phyloP scores from a whole-genome alignment of 1,140 invertebrate genomes.

The Eurytemora carolleeae region DNA sequence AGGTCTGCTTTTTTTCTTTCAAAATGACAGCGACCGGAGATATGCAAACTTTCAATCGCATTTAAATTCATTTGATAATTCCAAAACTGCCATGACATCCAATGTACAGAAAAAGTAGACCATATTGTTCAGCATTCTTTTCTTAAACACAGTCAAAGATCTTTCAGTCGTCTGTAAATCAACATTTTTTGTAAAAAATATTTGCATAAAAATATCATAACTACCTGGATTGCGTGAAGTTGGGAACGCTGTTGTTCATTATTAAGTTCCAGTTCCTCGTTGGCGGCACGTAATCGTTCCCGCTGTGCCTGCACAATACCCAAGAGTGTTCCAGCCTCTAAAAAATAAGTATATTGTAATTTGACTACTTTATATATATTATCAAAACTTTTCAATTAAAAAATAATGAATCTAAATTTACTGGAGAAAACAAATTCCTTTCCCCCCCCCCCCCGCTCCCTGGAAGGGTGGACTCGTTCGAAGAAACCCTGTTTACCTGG shows the following conservation, averaged over 20 bases:
- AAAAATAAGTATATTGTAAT: not conserved
- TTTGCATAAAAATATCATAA: not conserved
- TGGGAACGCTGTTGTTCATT: not conserved
- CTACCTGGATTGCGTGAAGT: not conserved
- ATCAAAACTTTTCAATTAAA: not conserved
- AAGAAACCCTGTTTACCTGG: not conserved
- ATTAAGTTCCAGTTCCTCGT: not conserved
- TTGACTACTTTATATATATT: not conserved
- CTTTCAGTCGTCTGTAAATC: not conserved
- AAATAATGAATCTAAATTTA: not conserved
- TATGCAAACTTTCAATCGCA: too few species aligned
- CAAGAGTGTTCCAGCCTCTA: not conserved
- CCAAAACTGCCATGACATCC: not conserved
- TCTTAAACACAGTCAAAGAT: not conserved
- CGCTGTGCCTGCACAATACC: too few species aligned
- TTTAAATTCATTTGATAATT: too few species aligned
- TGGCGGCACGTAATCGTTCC: constrained; percentile 11
- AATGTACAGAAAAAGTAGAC: not conserved
- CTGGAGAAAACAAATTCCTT: not conserved
- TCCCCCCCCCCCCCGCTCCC: not conserved
- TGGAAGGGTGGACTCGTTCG: not conserved
- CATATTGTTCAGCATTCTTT: not conserved
- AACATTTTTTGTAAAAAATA: not conserved
- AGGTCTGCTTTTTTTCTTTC: too few species aligned
- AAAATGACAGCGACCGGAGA: too few species aligned